Base-by-base conservation (phyloP, 1,140 invertebrate species). In the Sminthurides bifidus region DNA sequence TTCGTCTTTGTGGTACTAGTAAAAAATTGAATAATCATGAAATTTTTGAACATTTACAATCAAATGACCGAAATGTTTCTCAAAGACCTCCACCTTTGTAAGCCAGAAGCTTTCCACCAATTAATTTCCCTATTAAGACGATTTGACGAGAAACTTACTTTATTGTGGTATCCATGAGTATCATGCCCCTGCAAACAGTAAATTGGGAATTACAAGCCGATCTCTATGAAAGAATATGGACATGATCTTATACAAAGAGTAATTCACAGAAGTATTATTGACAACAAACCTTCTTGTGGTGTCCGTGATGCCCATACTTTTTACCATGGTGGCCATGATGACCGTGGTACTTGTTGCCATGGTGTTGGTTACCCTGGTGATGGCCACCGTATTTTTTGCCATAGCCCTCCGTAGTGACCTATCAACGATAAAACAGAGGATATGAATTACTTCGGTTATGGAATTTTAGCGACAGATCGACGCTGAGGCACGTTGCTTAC, bases 1-100 rank as follows among this genome's bases (percentile, higher is more conserved):
- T 33, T 60, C 59, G 35, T 60, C 59, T 19, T 60, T 60, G 33
- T 60, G 59, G 37, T 60, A 56, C 35, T n/a, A n/a, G n/a, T n/a
- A n/a, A n/a, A n/a, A n/a, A n/a, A n/a, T n/a, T 52, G 23, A 8
- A n/a, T n/a, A n/a, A n/a, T n/a, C n/a, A n/a, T n/a, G n/a, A n/a
- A n/a, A n/a, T n/a, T n/a, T n/a, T n/a, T n/a, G n/a, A n/a, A n/a
- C n/a, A n/a, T n/a, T n/a, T n/a, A n/a, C n/a, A n/a, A n/a, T n/a
- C n/a, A n/a, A n/a, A n/a, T n/a, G n/a, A n/a, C n/a, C n/a, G n/a
- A n/a, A n/a, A n/a, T n/a, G n/a, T n/a, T n/a, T n/a, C n/a, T n/a
- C n/a, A n/a, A n/a, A n/a, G n/a, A n/a, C n/a, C n/a, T n/a, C n/a
- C n/a, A n/a, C n/a, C n/a, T n/a, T n/a, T n/a, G n/a, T n/a, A n/a